Evolutionary conservation across 2,888 invertebrate species (phyloP), one percentile per base, ranked within the genome.

Genomic region (Anarsia innoxiella): DNA sequence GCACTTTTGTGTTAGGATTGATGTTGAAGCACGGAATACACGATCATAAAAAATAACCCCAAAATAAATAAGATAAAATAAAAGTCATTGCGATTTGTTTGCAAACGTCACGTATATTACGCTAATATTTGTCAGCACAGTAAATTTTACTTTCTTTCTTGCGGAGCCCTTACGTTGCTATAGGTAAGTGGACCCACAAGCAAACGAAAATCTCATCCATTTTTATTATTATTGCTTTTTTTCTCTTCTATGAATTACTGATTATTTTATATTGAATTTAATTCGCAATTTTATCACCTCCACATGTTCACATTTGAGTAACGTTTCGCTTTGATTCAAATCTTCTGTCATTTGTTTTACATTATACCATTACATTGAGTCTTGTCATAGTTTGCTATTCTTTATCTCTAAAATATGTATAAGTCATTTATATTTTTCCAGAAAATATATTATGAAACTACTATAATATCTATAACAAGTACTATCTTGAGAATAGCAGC

Each of bases 161-260:
- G 84, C 84, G 84, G 84, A 84, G 84, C 79, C 83, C 83, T 82
- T 83, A 78, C 80, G 76, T 83, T 82, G 78, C 70, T 59, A 68
- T 82, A 82, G 84, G 84, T 84, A 77, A 84, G 84, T 84, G 77
- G 78, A 79, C 58, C 73, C 74, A 74, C 70, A 66, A 68, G 75
- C 71, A 59, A 66, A 60, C 56, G 44, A 48, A 61, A 56, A 54
- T 50, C 58, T 73, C 71, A 71, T 66, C 36, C n/a, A 31, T 61
- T 62, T 54, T 66, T 62, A 57, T 70, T 65, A 66, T 69, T 69
- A 62, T 70, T 56, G 80, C 80, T 83, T 82, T 51, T 63, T 56
- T 53, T 52, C n/a, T 56, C 52, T 62, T 59, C 54, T 52, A 41
- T 42, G 43, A 49, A 48, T 53, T 48, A n/a, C n/a, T 44, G 56